These are phyloP conservation scores for Argyresthia albistria DNA, from an alignment of 2,888 invertebrate genomes.

Conservation along the genomic window DNA sequence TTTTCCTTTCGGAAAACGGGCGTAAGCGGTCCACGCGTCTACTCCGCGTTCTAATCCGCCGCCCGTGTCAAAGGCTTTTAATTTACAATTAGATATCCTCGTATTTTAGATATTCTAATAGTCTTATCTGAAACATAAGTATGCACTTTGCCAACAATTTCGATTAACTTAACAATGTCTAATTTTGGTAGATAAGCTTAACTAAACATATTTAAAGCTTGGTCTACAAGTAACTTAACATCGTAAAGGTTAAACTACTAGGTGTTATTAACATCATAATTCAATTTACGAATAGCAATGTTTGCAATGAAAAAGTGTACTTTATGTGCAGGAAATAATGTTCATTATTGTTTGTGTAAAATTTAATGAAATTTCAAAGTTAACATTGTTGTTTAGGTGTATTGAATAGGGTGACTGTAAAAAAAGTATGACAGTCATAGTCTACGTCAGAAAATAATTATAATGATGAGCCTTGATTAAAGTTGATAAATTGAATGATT, in stretches of 20 bases:
- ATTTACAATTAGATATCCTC: not conserved
- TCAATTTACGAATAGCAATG: not conserved
- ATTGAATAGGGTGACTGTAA: not conserved
- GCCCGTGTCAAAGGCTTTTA: too few relatives aligned
- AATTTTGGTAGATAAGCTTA: not conserved
- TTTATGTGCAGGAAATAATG: too few relatives aligned
- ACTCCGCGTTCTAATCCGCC: too few relatives aligned
- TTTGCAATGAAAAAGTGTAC: too few relatives aligned
- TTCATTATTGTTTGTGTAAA: too few relatives aligned
- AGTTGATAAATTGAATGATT: too few relatives aligned
- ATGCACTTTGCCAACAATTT: not conserved
- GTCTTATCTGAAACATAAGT: conserved; percentile 2
- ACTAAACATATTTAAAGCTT: too few relatives aligned
- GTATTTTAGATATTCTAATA: not conserved
- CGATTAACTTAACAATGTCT: conserved; percentile 4
- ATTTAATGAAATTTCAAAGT: not conserved
- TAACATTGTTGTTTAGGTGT: not conserved
- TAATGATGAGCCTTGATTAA: too few relatives aligned
- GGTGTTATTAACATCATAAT: not conserved
- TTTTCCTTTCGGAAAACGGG: too few relatives aligned
- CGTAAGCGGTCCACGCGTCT: too few relatives aligned
- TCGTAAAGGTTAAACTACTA: not conserved
- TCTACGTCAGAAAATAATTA: too few relatives aligned
- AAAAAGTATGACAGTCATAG: too few relatives aligned
- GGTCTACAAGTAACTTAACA: not conserved